Conservation (phyloP, 2,888 invertebrate species). For the Ischnus inquisitorius region DNA sequence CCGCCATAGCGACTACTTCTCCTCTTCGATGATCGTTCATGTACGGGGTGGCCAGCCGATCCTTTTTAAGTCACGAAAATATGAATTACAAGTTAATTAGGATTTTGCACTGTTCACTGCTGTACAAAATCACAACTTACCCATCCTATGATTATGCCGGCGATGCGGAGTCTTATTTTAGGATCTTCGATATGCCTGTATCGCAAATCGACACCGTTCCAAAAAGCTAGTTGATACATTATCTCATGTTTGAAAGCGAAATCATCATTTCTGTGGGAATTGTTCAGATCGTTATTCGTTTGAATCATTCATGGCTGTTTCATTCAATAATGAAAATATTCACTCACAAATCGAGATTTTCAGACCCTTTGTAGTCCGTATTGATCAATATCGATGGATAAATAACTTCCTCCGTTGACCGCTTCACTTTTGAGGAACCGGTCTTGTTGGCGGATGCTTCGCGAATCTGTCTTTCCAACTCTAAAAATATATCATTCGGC, state of each 20-base stretch:
- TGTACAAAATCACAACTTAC: background rate
- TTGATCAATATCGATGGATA: conserved; percentile 5
- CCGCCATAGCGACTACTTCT: background rate
- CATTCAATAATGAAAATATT: conserved; percentile 7
- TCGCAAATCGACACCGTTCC: conserved; percentile 46
- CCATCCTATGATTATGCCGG: conserved; percentile 14
- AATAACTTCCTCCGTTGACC: background rate
- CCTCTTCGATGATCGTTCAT: background rate
- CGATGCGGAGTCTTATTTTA: conserved; percentile 23
- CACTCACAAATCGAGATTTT: background rate
- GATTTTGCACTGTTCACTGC: background rate
- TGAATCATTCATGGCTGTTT: conserved; percentile 30
- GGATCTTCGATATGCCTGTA: conserved; percentile 27
- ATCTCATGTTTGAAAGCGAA: conserved; percentile 22
- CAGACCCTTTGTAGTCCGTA: background rate
- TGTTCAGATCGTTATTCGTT: background rate
- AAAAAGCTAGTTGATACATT: conserved; percentile 41
- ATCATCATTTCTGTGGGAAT: conserved; percentile 45
- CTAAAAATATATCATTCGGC: background rate
- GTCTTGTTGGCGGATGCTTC: background rate
- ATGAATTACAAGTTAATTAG: background rate
- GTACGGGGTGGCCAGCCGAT: background rate
- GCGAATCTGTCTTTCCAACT: background rate
- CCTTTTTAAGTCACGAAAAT: background rate
- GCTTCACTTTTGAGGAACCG: background rate